Conservation (phyloP, 2,113 vertebrate species). For the Dasyornis broadbenti region DNA sequence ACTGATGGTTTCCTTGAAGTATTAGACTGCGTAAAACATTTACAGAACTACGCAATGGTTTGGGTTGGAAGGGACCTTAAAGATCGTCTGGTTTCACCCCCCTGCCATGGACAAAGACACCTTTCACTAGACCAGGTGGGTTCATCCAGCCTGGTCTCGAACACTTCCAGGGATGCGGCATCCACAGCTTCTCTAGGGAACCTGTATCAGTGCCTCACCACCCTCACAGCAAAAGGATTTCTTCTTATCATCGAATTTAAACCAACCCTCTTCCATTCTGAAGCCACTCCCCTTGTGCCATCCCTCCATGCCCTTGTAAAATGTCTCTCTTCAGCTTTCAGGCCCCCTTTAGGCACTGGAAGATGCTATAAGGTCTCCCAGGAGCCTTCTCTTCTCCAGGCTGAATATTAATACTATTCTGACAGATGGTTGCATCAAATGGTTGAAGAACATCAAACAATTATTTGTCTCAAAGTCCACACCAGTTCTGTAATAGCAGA, state of each 20-base stretch:
- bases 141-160: neutral
- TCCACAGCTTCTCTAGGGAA: neutral
- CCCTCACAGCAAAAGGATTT: neutral
- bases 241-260: neutral
- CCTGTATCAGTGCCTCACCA: neutral
- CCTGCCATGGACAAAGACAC: too few relatives aligned
- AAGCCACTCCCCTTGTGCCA: neutral
- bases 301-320: neutral
- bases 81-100: neutral
- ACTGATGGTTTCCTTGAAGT: neutral
- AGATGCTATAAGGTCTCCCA: neutral
- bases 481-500: neutral
- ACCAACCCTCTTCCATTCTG: neutral
- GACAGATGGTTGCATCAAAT: neutral
- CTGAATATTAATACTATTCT: neutral
- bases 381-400: neutral
- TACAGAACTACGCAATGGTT: neutral
- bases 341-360: neutral
- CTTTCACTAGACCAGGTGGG: neutral
- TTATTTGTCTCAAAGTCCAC: neutral
- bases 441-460: neutral
- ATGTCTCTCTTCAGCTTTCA: neutral
- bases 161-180: neutral
- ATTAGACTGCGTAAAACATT: neutral
- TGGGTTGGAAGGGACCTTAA: neutral